Percentiles rank a stretch among this genome's conserved stretches.
These are phyloP conservation scores for Canis aureus DNA, from an alignment of 2,113 vertebrate species.

Conservation along the genomic window DNA sequence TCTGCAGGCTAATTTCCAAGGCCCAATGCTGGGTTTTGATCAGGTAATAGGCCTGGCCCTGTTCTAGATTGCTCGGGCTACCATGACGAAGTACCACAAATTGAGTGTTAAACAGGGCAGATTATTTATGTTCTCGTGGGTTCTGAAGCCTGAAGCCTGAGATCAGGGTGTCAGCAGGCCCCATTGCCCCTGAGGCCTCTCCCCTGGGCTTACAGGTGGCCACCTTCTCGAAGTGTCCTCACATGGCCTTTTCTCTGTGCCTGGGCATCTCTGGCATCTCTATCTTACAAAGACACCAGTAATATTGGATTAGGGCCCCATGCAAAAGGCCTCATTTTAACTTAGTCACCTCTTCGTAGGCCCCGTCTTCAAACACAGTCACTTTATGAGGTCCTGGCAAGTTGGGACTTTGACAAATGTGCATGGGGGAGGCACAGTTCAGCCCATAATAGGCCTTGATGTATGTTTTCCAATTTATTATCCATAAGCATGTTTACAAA, in stretches of 20 bases:
- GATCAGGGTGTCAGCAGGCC: not conserved
- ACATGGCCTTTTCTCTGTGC: not conserved
- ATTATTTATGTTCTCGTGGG: not conserved
- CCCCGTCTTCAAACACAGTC: not conserved
- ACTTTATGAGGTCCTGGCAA: not conserved
- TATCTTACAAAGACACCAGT: not conserved
- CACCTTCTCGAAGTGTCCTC: not conserved
- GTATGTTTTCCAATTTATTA: not conserved
- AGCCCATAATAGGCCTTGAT: not conserved
- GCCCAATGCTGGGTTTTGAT: not conserved
- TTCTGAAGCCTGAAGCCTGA: not conserved
- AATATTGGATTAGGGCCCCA: not conserved
- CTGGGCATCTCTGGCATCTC: not conserved
- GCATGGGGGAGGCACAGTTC: not conserved
- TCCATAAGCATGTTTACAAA: not conserved
- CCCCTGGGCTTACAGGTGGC: not conserved
- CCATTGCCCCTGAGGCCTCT: not conserved
- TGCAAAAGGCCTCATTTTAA: not conserved
- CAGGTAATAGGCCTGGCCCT: not conserved
- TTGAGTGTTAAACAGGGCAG: not conserved
- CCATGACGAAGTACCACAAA: not conserved
- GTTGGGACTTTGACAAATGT: not conserved
- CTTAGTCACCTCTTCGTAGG: not conserved
- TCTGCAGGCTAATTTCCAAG: not conserved
- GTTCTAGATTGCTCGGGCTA: not conserved